Evolutionary conservation across 1,140 invertebrate genomes (phyloP).

Genomic region (Lanistes nyassanus): DNA sequence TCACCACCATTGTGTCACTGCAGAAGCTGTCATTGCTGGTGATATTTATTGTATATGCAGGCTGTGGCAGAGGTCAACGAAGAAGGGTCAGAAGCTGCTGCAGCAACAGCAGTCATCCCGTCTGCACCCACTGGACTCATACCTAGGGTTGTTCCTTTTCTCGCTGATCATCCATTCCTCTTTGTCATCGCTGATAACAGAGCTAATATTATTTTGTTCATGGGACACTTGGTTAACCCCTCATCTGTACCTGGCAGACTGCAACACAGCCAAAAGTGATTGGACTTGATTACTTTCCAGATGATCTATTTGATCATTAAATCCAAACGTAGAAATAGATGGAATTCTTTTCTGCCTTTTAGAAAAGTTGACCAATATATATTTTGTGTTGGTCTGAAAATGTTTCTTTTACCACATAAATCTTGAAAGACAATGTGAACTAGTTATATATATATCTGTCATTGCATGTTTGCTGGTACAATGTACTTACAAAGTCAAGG

Average conservation of each 20-base stretch:
- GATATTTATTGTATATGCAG: slow-evolving; percentile 28
- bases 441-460: too few relatives aligned
- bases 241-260: not conserved
- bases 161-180: slow-evolving; percentile 79
- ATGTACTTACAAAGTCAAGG: too few relatives aligned
- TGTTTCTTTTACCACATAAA: too few relatives aligned
- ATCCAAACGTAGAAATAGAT: too few relatives aligned
- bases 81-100: slow-evolving; percentile 65
- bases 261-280: too few relatives aligned
- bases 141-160: slow-evolving; percentile 64
- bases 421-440: too few relatives aligned
- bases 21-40: not conserved
- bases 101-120: slow-evolving; percentile 72
- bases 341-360: too few relatives aligned
- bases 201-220: slow-evolving; percentile 52
- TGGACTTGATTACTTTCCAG: too few relatives aligned
- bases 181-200: slow-evolving; percentile 78
- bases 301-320: too few relatives aligned
- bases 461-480: too few relatives aligned
- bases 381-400: too few relatives aligned
- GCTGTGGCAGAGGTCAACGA: slow-evolving; percentile 71
- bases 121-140: slow-evolving; percentile 71
- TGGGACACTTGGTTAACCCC: slow-evolving; percentile 47
- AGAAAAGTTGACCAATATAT: too few relatives aligned
- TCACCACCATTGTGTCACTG: not conserved